phyloP scores from a whole-genome alignment of 2,797 vertebrate species.

The Acestrorhynchus altus region DNA sequence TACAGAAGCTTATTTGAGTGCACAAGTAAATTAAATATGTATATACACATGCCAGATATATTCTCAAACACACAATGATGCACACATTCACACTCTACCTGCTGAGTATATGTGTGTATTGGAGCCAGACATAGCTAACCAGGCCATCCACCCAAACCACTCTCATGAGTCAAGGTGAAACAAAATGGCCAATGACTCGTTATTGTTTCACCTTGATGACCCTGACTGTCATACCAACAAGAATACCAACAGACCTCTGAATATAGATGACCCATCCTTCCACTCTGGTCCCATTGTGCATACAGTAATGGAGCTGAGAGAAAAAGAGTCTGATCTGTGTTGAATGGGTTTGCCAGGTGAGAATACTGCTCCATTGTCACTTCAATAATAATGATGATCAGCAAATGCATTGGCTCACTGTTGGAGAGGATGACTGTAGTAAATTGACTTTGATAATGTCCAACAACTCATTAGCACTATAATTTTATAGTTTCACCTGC shows the following conservation, averaged over 20 bases:
- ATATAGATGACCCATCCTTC: slow-evolving; percentile 49
- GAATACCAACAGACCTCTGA: slow-evolving; percentile 44
- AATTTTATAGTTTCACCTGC: neutral
- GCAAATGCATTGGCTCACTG: slow-evolving; percentile 31
- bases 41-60: neutral
- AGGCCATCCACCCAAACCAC: slow-evolving; percentile 58
- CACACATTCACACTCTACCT: neutral
- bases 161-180: slow-evolving; percentile 70
- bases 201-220: slow-evolving; percentile 57
- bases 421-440: slow-evolving; percentile 21
- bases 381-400: slow-evolving; percentile 67
- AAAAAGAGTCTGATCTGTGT: slow-evolving; percentile 32
- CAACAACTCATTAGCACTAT: neutral
- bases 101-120: slow-evolving; percentile 68
- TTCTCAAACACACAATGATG: slow-evolving; percentile 8
- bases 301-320: slow-evolving; percentile 62
- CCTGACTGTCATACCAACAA: slow-evolving; percentile 38
- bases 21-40: neutral
- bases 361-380: slow-evolving; percentile 68
- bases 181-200: slow-evolving; percentile 56
- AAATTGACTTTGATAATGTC: slow-evolving; percentile 21
- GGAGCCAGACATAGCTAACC: slow-evolving; percentile 71
- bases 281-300: neutral
- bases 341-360: slow-evolving; percentile 72
- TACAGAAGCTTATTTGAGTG: neutral